Conservation (phyloP, 2,888 invertebrate genomes). For the Globia sparganii region DNA sequence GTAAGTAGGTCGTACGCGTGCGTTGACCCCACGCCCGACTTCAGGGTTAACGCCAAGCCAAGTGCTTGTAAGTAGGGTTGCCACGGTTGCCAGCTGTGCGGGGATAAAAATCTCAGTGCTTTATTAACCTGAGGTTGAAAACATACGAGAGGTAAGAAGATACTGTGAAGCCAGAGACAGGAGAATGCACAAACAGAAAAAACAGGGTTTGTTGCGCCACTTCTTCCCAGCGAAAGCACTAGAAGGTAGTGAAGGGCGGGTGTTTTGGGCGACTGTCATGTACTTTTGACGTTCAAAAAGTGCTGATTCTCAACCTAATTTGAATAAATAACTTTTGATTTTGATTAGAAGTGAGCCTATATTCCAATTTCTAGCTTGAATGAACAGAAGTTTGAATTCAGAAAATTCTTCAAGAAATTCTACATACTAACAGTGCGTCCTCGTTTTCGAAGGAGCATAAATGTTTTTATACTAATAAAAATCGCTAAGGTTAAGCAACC, state of each 20-base stretch:
- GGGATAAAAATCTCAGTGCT: slow-evolving; percentile 8
- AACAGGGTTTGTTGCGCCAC: background rate
- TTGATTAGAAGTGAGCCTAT: too few species aligned
- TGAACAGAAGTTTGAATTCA: background rate
- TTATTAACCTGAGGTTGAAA: background rate
- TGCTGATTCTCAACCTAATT: background rate
- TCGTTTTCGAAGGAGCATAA: slow-evolving; percentile 1
- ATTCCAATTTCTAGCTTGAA: background rate
- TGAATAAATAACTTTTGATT: too few species aligned
- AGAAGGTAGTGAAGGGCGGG: background rate
- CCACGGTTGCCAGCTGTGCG: slow-evolving; percentile 49
- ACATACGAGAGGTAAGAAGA: background rate
- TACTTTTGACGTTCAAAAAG: background rate
- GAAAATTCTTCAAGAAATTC: background rate
- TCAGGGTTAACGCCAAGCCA: slow-evolving; percentile 85
- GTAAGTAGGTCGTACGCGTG: slow-evolving; percentile 87
- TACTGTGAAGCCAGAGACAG: background rate
- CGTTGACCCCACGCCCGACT: slow-evolving; percentile 88
- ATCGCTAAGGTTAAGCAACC: slow-evolving; percentile 4
- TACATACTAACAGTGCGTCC: background rate
- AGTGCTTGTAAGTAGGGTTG: slow-evolving; percentile 70
- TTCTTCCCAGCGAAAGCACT: background rate
- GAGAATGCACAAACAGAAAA: background rate
- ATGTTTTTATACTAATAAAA: slow-evolving; percentile 25
- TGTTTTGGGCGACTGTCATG: background rate